These are phyloP conservation scores for Climacteris rufus DNA, from an alignment of 2,113 vertebrate species.

Conservation along the genomic window DNA sequence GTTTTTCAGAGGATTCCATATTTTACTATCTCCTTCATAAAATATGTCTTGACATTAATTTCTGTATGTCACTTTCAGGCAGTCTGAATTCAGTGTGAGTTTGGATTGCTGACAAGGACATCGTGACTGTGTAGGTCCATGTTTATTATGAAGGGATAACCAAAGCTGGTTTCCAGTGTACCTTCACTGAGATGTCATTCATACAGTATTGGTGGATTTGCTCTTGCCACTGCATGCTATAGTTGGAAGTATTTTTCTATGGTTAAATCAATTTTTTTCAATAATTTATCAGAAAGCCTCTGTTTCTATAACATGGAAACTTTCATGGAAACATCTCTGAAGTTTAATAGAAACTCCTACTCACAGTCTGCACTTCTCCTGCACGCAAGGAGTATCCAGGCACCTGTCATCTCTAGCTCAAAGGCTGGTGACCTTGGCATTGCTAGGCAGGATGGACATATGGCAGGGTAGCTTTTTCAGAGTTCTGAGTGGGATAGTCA, in stretches of 20 bases:
- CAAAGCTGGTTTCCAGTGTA: background rate
- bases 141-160: background rate
- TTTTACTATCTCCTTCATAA: background rate
- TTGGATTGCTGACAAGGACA: background rate
- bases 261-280: background rate
- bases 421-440: background rate
- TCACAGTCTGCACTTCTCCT: fast-evolving
- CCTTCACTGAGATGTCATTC: background rate
- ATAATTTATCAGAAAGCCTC: background rate
- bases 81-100: background rate
- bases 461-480: background rate
- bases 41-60: background rate
- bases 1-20: background rate
- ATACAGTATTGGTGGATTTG: background rate
- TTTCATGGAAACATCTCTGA: background rate
- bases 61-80: background rate
- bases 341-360: background rate
- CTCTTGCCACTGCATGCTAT: background rate
- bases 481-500: background rate
- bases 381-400: background rate
- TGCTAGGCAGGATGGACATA: background rate
- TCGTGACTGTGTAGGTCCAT: background rate
- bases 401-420: background rate
- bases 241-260: background rate
- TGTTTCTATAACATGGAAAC: background rate